These are phyloP conservation scores for Ariolimax columbianus DNA, from an alignment of 2,888 invertebrate species.

Conservation along the genomic window DNA sequence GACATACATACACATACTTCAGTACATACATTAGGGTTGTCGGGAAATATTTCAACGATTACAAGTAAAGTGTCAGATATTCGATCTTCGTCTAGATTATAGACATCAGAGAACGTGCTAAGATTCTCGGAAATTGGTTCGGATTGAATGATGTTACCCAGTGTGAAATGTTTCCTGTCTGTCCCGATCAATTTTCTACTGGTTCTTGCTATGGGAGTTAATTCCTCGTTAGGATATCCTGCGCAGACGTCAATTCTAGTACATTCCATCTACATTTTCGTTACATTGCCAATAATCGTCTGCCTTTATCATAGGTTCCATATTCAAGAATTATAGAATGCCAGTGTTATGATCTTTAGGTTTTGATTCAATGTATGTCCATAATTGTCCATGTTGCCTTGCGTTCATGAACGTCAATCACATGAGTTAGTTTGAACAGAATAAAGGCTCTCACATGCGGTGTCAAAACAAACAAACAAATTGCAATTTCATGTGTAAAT, in stretches of 20 bases:
- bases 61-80: not conserved
- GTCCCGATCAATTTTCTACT: not conserved
- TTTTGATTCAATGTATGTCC: too few species aligned
- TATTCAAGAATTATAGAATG: too few species aligned
- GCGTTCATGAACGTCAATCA: too few species aligned
- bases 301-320: not conserved
- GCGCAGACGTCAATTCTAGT: not conserved
- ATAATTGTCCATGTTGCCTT: too few species aligned
- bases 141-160: not conserved
- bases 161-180: slow-evolving; percentile 11
- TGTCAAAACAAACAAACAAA: too few species aligned
- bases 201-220: not conserved
- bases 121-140: slow-evolving; percentile 7
- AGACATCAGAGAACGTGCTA: not conserved
- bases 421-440: too few species aligned
- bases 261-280: not conserved
- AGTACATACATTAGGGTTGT: not conserved
- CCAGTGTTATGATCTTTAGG: too few species aligned
- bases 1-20: not conserved
- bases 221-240: not conserved
- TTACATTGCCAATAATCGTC: not conserved
- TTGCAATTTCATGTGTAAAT: too few species aligned
- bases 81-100: not conserved
- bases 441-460: too few species aligned
- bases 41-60: not conserved